Conservation (phyloP, 2,113 vertebrate species). For the Aramus guarauna region DNA sequence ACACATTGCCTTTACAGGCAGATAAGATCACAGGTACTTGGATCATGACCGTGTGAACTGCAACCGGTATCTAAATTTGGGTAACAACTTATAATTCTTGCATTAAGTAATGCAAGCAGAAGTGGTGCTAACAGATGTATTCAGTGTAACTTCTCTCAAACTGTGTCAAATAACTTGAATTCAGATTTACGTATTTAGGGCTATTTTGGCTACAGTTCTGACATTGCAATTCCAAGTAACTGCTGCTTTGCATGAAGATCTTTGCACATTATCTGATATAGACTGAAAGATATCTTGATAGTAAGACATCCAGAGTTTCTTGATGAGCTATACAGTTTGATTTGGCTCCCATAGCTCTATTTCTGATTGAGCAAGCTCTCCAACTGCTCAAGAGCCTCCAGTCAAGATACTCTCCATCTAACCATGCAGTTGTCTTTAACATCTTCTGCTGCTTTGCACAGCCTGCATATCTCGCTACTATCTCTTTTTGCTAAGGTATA, state of each 20-base stretch:
- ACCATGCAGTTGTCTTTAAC: not conserved
- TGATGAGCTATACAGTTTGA: not conserved
- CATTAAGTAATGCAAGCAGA: not conserved
- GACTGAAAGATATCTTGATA: not conserved
- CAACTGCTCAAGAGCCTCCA: not conserved
- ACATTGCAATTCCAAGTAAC: not conserved
- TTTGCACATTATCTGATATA: not conserved
- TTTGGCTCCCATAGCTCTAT: not conserved
- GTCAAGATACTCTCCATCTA: not conserved
- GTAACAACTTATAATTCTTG: not conserved
- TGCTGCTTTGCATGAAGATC: not conserved
- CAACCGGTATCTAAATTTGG: not conserved
- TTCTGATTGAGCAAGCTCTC: not conserved
- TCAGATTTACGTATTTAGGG: not conserved
- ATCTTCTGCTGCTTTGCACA: not conserved
- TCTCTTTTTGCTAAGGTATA: not conserved
- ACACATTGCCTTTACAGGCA: not conserved
- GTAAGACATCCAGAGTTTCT: not conserved
- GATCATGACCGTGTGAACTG: not conserved
- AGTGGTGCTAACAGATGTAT: not conserved
- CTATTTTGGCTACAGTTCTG: not conserved
- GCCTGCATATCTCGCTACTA: not conserved
- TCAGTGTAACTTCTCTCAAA: not conserved
- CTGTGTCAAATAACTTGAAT: not conserved
- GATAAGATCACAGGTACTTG: not conserved